Percentiles rank a stretch among this genome's conserved stretches.
These are phyloP conservation scores for Holothuria leucospilota DNA, from an alignment of 53 echinoderm and acorn worm genomes.

Conservation along the genomic window DNA sequence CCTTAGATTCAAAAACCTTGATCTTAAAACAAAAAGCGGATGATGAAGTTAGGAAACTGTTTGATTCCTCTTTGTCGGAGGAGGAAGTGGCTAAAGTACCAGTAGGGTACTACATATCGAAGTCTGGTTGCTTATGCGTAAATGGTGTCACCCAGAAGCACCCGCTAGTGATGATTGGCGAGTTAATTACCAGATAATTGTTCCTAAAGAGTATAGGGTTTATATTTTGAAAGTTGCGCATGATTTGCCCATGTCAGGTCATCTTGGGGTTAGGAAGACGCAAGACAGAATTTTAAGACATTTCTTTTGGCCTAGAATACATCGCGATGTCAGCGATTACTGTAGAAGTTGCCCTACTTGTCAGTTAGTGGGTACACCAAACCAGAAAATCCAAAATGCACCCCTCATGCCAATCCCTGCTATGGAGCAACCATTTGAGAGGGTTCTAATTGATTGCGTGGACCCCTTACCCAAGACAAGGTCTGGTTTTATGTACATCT, in stretches of 20 bases:
- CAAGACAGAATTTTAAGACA: conserved; percentile 56
- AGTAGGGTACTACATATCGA: too few species aligned
- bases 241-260: conserved; percentile 70
- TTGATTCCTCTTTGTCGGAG: too few species aligned
- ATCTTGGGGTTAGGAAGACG: conserved; percentile 67
- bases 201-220: too few species aligned
- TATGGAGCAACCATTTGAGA: conserved; percentile 45
- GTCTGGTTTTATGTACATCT: not conserved
- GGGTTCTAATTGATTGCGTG: conserved; percentile 62
- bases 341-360: conserved; percentile 56
- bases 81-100: too few species aligned
- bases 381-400: conserved; percentile 42
- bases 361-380: conserved; percentile 70
- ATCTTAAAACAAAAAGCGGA: too few species aligned
- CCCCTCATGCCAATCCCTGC: conserved; percentile 52
- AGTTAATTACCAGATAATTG: too few species aligned
- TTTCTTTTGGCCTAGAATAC: conserved; percentile 72
- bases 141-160: not conserved
- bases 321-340: conserved; percentile 60
- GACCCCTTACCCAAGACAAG: conserved; percentile 52
- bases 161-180: too few species aligned
- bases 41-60: too few species aligned
- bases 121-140: too few species aligned
- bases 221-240: conserved; percentile 64
- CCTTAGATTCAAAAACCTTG: too few species aligned